These are phyloP conservation scores for Tiphia femorata DNA, from an alignment of 2,888 invertebrate species.

Conservation along the genomic window DNA sequence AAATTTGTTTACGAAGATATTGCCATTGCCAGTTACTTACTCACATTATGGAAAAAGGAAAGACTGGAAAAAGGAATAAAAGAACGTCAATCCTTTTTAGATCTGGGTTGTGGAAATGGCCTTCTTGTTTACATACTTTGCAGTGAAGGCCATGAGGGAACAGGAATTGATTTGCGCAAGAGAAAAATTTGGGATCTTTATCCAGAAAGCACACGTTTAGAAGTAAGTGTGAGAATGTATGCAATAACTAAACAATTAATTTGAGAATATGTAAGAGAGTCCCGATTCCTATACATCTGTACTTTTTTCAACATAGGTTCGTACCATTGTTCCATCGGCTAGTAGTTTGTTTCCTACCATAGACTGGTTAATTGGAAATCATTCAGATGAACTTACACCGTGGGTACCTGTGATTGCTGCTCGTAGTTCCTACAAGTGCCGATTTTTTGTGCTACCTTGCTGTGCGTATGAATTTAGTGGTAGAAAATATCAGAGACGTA, in stretches of 20 bases:
- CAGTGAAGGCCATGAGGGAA: constrained; percentile 85
- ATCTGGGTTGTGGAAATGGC: constrained; percentile 98
- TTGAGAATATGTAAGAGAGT: constrained; percentile 4
- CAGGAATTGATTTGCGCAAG: constrained; percentile 87
- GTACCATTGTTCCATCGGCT: constrained; percentile 78
- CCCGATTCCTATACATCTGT: constrained; percentile 9
- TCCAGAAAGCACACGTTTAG: constrained; percentile 74
- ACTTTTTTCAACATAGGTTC: constrained; percentile 73
- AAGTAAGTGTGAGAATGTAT: constrained; percentile 70
- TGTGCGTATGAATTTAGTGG: constrained; percentile 94
- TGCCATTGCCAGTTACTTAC: constrained; percentile 90
- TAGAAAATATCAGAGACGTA: constrained; percentile 81
- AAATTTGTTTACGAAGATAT: constrained; percentile 98
- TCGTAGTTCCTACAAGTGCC: constrained; percentile 79
- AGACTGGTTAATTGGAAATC: constrained; percentile 98
- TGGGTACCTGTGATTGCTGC: constrained; percentile 97
- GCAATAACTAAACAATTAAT: not conserved
- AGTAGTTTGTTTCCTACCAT: constrained; percentile 77
- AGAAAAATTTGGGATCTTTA: constrained; percentile 92
- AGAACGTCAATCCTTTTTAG: constrained; percentile 80
- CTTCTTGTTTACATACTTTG: constrained; percentile 88
- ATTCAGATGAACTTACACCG: constrained; percentile 98
- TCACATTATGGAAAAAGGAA: constrained; percentile 82
- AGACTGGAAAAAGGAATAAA: constrained; percentile 64
- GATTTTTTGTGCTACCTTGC: constrained; percentile 94